Conservation (phyloP, 1,140 invertebrate genomes). For the Rhopalosiphum padi region DNA sequence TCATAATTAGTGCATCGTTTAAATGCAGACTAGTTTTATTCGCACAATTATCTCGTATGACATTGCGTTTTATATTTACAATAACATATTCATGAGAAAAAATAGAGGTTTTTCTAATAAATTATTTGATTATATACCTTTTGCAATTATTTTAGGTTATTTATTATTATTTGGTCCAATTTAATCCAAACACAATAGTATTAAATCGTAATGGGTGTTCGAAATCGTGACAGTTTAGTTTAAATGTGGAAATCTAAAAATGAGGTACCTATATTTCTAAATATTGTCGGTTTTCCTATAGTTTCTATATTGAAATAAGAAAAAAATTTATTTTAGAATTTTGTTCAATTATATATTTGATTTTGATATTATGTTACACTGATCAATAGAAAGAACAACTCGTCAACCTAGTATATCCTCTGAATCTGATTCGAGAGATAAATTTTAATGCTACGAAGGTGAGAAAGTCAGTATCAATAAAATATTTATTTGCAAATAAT, state of each 20-base stretch:
- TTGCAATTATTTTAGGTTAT: background rate
- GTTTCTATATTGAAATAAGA: background rate
- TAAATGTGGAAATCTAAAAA: constrained; percentile 8
- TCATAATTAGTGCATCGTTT: too few species aligned
- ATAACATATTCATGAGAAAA: too few species aligned
- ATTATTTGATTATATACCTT: too few species aligned
- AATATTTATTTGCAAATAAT: too few species aligned
- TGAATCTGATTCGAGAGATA: too few species aligned
- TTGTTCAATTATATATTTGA: background rate
- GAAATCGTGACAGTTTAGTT: background rate
- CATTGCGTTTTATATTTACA: too few species aligned
- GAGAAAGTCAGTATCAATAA: too few species aligned
- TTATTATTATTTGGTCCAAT: background rate
- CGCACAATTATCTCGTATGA: too few species aligned
- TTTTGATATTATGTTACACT: background rate
- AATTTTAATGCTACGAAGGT: too few species aligned
- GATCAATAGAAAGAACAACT: background rate
- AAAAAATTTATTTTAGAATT: background rate
- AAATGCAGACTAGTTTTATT: too few species aligned
- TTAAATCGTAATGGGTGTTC: background rate
- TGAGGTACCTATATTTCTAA: background rate
- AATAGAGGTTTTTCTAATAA: too few species aligned
- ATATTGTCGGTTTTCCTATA: background rate
- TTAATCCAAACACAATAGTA: background rate
- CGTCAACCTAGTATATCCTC: background rate